Evolutionary conservation across 2,888 invertebrate genomes (phyloP).

Genomic region (Eilema sororculum): DNA sequence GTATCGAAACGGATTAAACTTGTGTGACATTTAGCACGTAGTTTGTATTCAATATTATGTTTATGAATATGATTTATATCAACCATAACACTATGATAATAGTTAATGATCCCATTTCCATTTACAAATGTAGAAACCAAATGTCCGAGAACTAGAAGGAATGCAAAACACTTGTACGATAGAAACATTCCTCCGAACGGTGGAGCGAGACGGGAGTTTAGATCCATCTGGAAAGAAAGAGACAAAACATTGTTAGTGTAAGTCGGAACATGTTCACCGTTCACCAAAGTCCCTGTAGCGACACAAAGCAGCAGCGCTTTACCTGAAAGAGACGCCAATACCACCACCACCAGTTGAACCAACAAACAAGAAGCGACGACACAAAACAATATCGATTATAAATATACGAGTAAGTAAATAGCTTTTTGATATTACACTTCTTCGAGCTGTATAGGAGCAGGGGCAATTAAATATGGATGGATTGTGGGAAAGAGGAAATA

Average conservation of each 20-base stretch:
- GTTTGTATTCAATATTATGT: slow-evolving; percentile 6
- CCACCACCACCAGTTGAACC: slow-evolving; percentile 69
- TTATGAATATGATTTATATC: slow-evolving; percentile 12
- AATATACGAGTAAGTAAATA: neutral
- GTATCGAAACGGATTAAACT: neutral
- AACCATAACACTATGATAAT: neutral
- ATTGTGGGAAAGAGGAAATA: neutral
- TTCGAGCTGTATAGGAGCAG: too few species aligned
- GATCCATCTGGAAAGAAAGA: slow-evolving; percentile 83
- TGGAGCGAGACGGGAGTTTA: slow-evolving; percentile 62
- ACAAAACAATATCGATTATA: slow-evolving; percentile 59
- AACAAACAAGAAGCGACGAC: slow-evolving; percentile 64
- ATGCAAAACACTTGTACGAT: slow-evolving; percentile 55
- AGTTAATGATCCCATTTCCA: slow-evolving; percentile 39
- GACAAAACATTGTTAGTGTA: slow-evolving; percentile 78
- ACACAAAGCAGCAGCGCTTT: slow-evolving; percentile 76
- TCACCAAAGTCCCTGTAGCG: slow-evolving; percentile 70
- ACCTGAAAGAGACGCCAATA: slow-evolving; percentile 67
- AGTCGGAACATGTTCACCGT: slow-evolving; percentile 64
- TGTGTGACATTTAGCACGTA: neutral
- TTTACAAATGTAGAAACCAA: slow-evolving; percentile 28
- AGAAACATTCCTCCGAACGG: slow-evolving; percentile 51
- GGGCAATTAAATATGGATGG: neutral
- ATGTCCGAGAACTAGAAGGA: slow-evolving; percentile 42
- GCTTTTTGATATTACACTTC: neutral